These are phyloP conservation scores for Oligia fasciuncula DNA, from an alignment of 2,888 invertebrate genomes.

Conservation along the genomic window DNA sequence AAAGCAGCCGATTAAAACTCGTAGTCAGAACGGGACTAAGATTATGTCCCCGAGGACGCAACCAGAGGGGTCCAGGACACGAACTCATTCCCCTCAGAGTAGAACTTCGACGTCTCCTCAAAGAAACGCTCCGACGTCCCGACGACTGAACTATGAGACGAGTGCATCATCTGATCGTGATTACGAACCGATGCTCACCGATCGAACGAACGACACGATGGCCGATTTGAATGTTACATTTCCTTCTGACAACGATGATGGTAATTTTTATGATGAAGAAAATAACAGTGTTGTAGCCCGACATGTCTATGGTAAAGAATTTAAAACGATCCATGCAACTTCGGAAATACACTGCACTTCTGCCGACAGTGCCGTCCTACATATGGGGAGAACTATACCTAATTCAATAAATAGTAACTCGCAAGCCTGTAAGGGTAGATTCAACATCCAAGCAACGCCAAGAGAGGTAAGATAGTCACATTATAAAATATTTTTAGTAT, in stretches of 20 bases:
- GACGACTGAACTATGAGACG: slow-evolving; percentile 81
- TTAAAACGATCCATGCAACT: slow-evolving; percentile 63
- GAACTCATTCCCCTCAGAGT: slow-evolving; percentile 72
- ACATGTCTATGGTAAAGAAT: slow-evolving; percentile 61
- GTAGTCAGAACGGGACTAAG: slow-evolving; percentile 63
- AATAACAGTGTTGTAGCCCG: slow-evolving; percentile 52
- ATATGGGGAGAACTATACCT: slow-evolving; percentile 72
- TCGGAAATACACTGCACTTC: slow-evolving; percentile 59
- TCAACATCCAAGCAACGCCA: slow-evolving; percentile 66
- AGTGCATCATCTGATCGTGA: slow-evolving; percentile 80
- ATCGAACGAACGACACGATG: slow-evolving; percentile 88
- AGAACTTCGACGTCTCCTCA: slow-evolving; percentile 67
- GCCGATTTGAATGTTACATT: slow-evolving; percentile 87
- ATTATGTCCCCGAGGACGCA: slow-evolving; percentile 61
- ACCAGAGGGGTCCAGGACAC: slow-evolving; percentile 72
- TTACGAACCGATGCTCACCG: slow-evolving; percentile 81
- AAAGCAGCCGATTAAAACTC: slow-evolving; percentile 66
- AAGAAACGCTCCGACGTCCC: slow-evolving; percentile 70
- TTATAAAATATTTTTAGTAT: background rate
- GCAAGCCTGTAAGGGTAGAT: slow-evolving; percentile 49
- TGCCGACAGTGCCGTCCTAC: slow-evolving; percentile 73
- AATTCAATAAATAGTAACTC: slow-evolving; percentile 71
- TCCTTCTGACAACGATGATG: slow-evolving; percentile 82
- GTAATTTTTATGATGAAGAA: slow-evolving; percentile 30
- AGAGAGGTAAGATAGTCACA: slow-evolving; percentile 75